These are phyloP conservation scores for Cantharis nigra DNA, from an alignment of 2,888 invertebrate genomes.

Conservation along the genomic window DNA sequence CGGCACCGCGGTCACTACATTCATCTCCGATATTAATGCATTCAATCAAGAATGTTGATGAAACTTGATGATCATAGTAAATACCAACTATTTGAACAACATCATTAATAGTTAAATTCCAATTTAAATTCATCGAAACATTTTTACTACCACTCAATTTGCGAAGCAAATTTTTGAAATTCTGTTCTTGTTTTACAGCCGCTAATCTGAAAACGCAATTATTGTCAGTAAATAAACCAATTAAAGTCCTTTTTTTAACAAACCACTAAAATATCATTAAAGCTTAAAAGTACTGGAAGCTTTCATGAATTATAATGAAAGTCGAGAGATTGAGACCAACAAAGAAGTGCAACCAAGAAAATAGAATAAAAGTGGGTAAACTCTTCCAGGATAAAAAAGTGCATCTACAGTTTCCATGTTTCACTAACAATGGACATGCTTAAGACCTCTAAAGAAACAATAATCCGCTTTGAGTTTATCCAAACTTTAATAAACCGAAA, in stretches of 20 bases:
- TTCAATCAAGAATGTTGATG: slow-evolving; percentile 28
- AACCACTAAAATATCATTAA: neutral
- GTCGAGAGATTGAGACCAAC: neutral
- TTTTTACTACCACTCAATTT: neutral
- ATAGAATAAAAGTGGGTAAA: neutral
- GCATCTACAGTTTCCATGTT: neutral
- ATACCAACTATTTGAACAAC: slow-evolving; percentile 1
- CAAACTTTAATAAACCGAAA: neutral
- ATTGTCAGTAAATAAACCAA: neutral
- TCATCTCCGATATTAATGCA: slow-evolving; percentile 26
- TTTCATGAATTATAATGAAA: neutral
- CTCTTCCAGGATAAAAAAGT: neutral
- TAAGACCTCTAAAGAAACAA: neutral
- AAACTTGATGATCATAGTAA: slow-evolving; percentile 12
- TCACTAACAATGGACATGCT: neutral
- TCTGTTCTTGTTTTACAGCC: neutral
- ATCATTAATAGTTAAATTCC: neutral
- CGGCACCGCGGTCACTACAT: slow-evolving; percentile 4
- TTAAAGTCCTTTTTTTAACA: neutral
- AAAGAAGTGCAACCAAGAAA: neutral
- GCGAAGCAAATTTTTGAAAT: neutral
- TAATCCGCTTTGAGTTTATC: neutral
- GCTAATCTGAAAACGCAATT: neutral
- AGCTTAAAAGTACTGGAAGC: neutral
- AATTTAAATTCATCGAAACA: neutral